Conservation (phyloP, 2,113 vertebrate species). For the Progne subis region DNA sequence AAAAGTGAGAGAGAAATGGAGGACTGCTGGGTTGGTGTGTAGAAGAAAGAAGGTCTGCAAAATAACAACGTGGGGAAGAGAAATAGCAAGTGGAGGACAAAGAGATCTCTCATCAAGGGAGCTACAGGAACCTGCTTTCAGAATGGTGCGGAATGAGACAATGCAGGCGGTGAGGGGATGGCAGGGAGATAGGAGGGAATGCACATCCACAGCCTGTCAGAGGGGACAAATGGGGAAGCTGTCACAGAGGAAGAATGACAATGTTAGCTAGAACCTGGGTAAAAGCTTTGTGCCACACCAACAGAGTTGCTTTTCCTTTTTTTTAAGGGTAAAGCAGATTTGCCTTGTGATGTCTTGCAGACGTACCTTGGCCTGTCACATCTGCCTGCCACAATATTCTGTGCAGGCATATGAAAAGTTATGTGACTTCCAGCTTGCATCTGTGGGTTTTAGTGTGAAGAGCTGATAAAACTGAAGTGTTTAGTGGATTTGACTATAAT, state of each 20-base stretch:
- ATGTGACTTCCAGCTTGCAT: not conserved
- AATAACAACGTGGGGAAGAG: not conserved
- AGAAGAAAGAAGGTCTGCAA: not conserved
- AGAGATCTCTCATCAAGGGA: not conserved
- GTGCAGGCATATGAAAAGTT: not conserved
- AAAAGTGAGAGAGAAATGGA: not conserved
- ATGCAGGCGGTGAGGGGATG: rapidly evolving
- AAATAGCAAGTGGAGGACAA: not conserved
- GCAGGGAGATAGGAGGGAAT: not conserved
- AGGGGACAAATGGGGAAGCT: not conserved
- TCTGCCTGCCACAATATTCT: not conserved
- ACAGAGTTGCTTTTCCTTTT: not conserved
- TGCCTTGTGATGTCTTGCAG: not conserved
- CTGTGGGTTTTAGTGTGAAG: not conserved
- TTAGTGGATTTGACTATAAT: not conserved
- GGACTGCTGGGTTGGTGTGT: no score
- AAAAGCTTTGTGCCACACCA: not conserved
- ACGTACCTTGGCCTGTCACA: not conserved
- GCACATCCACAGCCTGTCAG: not conserved
- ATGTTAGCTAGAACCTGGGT: not conserved
- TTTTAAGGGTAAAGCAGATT: not conserved
- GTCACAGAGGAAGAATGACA: not conserved
- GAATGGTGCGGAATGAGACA: not conserved
- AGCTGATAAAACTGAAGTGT: not conserved
- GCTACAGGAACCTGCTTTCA: not conserved